These are phyloP conservation scores for Micromesistius poutassou DNA, from an alignment of 2,797 vertebrate species.

Conservation along the genomic window DNA sequence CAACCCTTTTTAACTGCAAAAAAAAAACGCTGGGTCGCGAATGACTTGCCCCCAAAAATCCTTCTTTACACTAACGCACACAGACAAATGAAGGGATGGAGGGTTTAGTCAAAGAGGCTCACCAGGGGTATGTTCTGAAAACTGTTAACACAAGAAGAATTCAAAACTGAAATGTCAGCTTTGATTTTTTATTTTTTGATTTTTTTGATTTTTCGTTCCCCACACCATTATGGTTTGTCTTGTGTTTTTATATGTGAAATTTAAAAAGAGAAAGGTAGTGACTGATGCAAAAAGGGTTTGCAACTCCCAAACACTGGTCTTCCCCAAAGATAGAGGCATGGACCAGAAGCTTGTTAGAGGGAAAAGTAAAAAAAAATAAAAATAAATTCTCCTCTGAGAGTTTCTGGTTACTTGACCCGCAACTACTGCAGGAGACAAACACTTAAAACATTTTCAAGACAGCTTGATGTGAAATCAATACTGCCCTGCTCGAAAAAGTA, in stretches of 20 bases:
- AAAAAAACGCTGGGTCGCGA: conserved; percentile 48
- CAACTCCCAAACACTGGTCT: not conserved
- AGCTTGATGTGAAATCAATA: conserved; percentile 48
- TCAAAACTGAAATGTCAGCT: not conserved
- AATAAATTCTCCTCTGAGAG: conserved; percentile 24
- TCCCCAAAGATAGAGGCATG: conserved; percentile 12
- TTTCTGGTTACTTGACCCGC: conserved; percentile 28
- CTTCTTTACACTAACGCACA: conserved; percentile 19
- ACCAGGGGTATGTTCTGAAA: not conserved
- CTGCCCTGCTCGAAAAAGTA: conserved; percentile 23
- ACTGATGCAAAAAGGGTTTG: not conserved
- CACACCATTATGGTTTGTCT: not conserved
- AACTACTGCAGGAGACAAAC: conserved; percentile 34
- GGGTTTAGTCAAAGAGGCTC: conserved; percentile 4
- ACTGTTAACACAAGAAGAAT: not conserved
- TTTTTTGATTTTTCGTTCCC: too few species aligned
- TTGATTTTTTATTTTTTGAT: too few species aligned
- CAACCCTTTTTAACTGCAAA: conserved; percentile 45
- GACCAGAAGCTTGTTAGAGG: conserved; percentile 24
- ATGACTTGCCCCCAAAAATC: conserved; percentile 33
- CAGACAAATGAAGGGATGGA: conserved; percentile 24
- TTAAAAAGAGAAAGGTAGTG: not conserved
- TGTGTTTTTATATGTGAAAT: not conserved
- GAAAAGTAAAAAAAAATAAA: conserved; percentile 15
- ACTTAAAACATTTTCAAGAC: conserved; percentile 32